Conservation (phyloP, 2,797 vertebrate genomes). For the Urocyon cinereoargenteus region DNA sequence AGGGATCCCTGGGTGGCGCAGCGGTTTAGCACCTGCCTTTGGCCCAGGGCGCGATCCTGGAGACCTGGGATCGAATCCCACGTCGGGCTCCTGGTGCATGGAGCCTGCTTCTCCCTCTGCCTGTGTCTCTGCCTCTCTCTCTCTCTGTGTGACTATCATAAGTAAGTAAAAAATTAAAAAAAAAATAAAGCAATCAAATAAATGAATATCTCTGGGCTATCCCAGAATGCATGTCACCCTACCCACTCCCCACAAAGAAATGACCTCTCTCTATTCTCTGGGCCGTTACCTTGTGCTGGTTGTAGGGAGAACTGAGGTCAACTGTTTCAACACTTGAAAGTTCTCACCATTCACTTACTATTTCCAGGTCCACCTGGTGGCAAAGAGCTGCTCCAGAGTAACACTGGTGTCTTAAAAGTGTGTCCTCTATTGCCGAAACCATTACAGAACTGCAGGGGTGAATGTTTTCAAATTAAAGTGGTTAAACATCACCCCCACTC, state of each 20-base stretch:
- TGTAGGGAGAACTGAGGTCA: neutral
- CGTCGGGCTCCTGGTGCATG: no score
- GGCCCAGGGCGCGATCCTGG: no score
- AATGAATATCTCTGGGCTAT: neutral
- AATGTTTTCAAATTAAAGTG: neutral
- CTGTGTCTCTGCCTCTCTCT: no score
- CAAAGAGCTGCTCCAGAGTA: neutral
- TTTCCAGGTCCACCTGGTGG: neutral
- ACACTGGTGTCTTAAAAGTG: neutral
- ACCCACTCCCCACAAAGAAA: neutral
- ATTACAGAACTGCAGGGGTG: neutral
- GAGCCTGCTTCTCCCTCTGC: no score
- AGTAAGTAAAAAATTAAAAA: no score
- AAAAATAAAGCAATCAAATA: neutral
- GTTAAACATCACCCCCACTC: neutral
- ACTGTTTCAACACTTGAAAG: neutral
- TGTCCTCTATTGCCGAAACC: neutral
- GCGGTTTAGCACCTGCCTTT: no score
- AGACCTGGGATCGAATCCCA: no score
- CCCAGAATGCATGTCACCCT: neutral
- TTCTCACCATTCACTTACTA: neutral
- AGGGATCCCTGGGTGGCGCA: no score
- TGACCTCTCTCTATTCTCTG: neutral
- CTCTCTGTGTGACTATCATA: no score
- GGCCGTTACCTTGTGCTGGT: neutral